phyloP scores from a whole-genome alignment of 2,797 vertebrate species.

The Hydrophis major region DNA sequence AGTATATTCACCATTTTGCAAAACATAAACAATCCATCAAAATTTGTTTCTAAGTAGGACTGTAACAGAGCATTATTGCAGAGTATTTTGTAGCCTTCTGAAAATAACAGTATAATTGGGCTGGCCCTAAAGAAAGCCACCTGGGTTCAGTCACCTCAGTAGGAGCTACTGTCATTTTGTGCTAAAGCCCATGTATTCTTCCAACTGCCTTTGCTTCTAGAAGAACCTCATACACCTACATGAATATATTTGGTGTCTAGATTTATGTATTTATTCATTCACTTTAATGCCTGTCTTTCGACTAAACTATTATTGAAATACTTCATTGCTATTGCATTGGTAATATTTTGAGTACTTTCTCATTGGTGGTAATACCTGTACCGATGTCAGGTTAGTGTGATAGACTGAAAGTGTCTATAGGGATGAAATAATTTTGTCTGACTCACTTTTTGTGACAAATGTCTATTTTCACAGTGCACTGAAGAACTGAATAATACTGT shows the following conservation, averaged over 20 bases:
- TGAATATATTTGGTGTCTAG: neutral
- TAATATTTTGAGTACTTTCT: neutral
- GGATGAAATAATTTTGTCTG: neutral
- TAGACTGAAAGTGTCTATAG: neutral
- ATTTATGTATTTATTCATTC: neutral
- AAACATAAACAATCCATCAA: conserved; percentile 8
- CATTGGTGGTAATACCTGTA: neutral
- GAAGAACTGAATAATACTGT: neutral
- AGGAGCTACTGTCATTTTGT: neutral
- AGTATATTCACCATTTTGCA: conserved; percentile 2
- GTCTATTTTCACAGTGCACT: neutral
- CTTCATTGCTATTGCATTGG: neutral
- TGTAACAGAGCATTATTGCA: neutral
- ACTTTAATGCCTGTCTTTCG: neutral
- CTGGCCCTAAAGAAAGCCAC: neutral
- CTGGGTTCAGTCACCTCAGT: neutral
- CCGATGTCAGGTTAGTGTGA: neutral
- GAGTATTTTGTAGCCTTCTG: neutral
- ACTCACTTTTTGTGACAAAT: neutral
- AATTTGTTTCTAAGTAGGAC: neutral
- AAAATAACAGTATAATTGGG: neutral
- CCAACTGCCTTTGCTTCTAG: neutral
- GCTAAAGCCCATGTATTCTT: neutral
- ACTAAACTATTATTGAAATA: neutral
- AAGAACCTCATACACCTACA: neutral